phyloP scores from a whole-genome alignment of 2,888 invertebrate species.

The Eulithis testata region DNA sequence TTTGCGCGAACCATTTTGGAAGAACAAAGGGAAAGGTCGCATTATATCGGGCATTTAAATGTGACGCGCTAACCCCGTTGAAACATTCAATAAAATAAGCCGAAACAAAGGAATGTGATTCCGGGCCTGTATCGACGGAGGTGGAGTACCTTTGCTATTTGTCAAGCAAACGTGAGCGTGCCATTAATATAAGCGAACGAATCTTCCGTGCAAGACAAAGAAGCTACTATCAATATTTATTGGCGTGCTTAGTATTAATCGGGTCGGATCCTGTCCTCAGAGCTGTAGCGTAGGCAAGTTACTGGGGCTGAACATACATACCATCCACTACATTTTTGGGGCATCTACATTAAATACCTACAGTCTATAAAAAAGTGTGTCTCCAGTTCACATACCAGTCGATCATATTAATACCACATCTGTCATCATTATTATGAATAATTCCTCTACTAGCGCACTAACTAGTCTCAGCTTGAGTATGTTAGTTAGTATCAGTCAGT shows the following conservation, averaged over 20 bases:
- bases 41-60: constrained; percentile 37
- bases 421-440: too few relatives aligned
- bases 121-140: constrained; percentile 40
- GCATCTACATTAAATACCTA: too few relatives aligned
- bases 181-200: constrained; percentile 79
- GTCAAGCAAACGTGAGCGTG: constrained; percentile 74
- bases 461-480: not conserved
- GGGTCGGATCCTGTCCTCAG: constrained; percentile 67
- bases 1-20: constrained; percentile 19
- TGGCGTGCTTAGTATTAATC: constrained; percentile 83
- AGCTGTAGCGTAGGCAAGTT: constrained; percentile 13
- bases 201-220: constrained; percentile 80
- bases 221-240: constrained; percentile 82
- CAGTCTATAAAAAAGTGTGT: too few relatives aligned
- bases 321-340: not conserved
- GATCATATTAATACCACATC: too few relatives aligned
- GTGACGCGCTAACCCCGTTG: constrained; percentile 39
- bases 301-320: not conserved
- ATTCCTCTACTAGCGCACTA: too few relatives aligned
- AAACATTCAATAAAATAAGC: constrained; percentile 43
- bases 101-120: constrained; percentile 46
- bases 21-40: constrained; percentile 27
- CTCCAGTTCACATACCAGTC: too few relatives aligned
- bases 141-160: constrained; percentile 61
- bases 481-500: not conserved